phyloP scores from a whole-genome alignment of 2,113 vertebrate genomes.

The Dromaius novaehollandiae region DNA sequence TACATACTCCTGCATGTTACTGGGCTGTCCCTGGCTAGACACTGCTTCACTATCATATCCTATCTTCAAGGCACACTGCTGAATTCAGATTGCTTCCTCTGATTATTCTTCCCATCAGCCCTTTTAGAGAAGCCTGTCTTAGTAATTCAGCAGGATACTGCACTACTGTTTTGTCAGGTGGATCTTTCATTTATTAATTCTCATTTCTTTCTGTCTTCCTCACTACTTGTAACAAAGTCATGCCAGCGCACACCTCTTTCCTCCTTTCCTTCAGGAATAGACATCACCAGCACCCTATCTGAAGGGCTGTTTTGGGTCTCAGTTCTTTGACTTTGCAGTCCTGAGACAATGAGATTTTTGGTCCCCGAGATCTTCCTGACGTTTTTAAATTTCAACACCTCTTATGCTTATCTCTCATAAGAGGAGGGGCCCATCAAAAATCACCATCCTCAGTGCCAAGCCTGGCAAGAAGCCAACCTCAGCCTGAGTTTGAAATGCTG shows the following conservation, averaged over 20 bases:
- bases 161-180: background rate
- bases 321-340: too few species aligned
- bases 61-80: background rate
- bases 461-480: background rate
- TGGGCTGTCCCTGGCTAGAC: background rate
- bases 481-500: background rate
- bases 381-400: background rate
- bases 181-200: background rate
- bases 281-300: background rate
- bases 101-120: background rate
- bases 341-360: background rate
- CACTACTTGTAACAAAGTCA: background rate
- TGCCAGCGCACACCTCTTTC: background rate
- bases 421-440: background rate
- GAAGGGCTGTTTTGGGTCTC: background rate
- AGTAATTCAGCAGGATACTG: background rate
- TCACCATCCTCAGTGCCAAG: background rate
- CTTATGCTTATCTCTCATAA: background rate
- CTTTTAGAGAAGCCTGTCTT: background rate
- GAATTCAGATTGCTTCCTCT: background rate
- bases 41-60: background rate
- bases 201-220: background rate
- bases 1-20: background rate
- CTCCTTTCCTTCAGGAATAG: background rate
- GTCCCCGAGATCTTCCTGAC: background rate